Percentiles rank a stretch among this genome's conserved stretches.
Evolutionary conservation across 2,888 invertebrate genomes (phyloP).

Genomic region (Dasysyrphus tricinctus): DNA sequence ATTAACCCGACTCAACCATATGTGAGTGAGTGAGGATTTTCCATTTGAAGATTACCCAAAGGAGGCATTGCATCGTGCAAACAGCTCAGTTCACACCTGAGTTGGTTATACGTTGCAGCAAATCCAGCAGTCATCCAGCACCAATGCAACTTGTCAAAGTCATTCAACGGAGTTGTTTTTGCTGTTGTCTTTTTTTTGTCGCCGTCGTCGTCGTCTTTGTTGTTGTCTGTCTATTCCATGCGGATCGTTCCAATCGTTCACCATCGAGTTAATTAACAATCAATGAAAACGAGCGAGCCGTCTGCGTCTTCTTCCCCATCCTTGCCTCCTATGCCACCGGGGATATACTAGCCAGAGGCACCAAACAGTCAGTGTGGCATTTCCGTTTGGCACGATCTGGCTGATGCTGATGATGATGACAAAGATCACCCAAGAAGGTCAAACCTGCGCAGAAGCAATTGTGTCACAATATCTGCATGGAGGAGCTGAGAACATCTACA

Average conservation of each 20-base stretch:
- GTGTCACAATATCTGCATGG: slow-evolving; percentile 62
- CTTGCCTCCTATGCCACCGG: not conserved
- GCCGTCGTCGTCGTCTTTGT: not conserved
- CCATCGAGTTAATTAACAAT: slow-evolving; percentile 72
- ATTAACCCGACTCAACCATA: slow-evolving; percentile 53
- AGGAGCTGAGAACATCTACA: slow-evolving; percentile 12
- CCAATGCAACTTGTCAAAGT: slow-evolving; percentile 57
- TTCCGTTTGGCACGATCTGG: slow-evolving; percentile 69
- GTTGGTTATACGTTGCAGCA: not conserved
- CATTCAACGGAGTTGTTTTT: slow-evolving; percentile 41
- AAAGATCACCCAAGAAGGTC: slow-evolving; percentile 70
- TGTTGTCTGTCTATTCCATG: slow-evolving; percentile 27
- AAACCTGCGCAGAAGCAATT: slow-evolving; percentile 63
- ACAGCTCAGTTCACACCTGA: slow-evolving; percentile 63
- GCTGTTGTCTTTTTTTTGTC: too few species aligned
- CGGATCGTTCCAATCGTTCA: slow-evolving; percentile 46
- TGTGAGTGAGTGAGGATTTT: slow-evolving; percentile 51
- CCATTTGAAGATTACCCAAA: slow-evolving; percentile 24
- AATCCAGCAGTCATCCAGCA: slow-evolving; percentile 45
- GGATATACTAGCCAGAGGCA: not conserved
- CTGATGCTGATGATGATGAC: slow-evolving; percentile 39
- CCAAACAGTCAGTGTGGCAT: slow-evolving; percentile 63
- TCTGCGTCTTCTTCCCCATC: not conserved
- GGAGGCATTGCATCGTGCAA: slow-evolving; percentile 34
- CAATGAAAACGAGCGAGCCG: slow-evolving; percentile 61